Base-by-base conservation (phyloP, 1,140 invertebrate genomes). In the Heliconius nattereri region DNA sequence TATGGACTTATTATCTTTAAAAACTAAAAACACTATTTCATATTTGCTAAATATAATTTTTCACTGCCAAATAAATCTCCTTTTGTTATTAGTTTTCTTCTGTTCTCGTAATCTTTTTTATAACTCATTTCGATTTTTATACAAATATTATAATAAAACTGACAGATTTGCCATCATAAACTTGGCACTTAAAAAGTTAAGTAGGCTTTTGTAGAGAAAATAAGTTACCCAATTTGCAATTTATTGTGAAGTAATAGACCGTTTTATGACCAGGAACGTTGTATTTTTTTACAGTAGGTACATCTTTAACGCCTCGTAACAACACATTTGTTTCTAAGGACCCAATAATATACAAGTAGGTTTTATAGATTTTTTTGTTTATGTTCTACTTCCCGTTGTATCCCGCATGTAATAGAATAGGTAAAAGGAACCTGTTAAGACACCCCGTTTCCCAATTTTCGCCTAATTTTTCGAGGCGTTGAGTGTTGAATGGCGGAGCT, bases 151-250 rank as follows among this genome's bases (percentile, higher is more conserved):
- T 26, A 23, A 11, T 9, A 60, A 60, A 26, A 60, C 57, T 23
- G 23, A 23, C 57, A 26, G 6, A 66, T 66, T 29, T 6, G n/a
- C 13, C 0, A n/a, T 66, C 60, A n/a, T 66, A 66, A 66, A 66
- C 60, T 26, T 29, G 3, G 26, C 60, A 66, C 26, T 66, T 66
- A 66, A 66, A 66, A 66, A 66, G 60, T 29, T 13, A 66, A 29
- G 23, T 66, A 66, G 60, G 60, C 26, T 66, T 29, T 66, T 29
- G 60, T 29, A 66, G 3, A 66, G 60, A 66, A 66, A 66, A 66
- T 74, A 54, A 49, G 52, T 74, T 54, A 74, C 19, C 49, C 73
- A 74, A 74, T 57, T 74, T 74, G 73, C 73, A 57, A 54, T 74
- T 74, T 74, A 54, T 74, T 74, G 52, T 16, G 49, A 11, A 73